phyloP scores from a whole-genome alignment of 2,888 invertebrate genomes.

The Drosophila subsilvestris region DNA sequence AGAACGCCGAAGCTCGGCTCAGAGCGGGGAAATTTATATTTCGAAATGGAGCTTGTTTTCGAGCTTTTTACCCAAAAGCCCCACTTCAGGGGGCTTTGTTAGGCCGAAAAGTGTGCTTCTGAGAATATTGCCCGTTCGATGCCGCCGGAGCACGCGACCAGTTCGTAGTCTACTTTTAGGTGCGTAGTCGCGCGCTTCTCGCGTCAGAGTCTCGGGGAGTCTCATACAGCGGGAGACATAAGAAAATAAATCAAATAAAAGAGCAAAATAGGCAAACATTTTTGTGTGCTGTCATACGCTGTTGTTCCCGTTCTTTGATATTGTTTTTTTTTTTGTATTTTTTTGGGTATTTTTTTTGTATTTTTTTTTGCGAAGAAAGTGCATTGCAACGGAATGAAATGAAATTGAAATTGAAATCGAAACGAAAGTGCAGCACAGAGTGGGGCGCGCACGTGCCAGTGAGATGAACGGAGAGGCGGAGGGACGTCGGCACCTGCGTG shows the following conservation, averaged over 20 bases:
- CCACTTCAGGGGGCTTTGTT: neutral
- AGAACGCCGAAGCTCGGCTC: neutral
- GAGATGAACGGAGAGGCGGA: conserved; percentile 8
- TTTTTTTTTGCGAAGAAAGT: conserved; percentile 15
- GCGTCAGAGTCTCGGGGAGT: conserved; percentile 41
- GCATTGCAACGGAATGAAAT: conserved; percentile 3
- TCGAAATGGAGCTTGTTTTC: neutral
- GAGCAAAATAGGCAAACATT: conserved; percentile 26
- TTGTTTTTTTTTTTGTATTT: neutral
- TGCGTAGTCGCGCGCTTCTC: conserved; percentile 79
- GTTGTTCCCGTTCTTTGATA: neutral
- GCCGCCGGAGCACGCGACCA: conserved; percentile 3
- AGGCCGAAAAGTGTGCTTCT: neutral
- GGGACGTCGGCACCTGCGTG: neutral
- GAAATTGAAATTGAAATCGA: neutral
- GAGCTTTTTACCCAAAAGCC: neutral
- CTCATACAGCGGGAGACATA: conserved; percentile 30
- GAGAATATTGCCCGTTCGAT: neutral
- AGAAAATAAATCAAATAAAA: conserved; percentile 40
- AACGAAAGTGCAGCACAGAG: conserved; percentile 8
- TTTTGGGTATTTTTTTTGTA: conserved; percentile 14
- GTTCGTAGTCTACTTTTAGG: conserved; percentile 83
- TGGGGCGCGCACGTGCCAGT: conserved; percentile 27
- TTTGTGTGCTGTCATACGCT: conserved; percentile 21
- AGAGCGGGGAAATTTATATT: neutral